Conservation (phyloP, 2,113 vertebrate species). For the Centrocercus urophasianus region DNA sequence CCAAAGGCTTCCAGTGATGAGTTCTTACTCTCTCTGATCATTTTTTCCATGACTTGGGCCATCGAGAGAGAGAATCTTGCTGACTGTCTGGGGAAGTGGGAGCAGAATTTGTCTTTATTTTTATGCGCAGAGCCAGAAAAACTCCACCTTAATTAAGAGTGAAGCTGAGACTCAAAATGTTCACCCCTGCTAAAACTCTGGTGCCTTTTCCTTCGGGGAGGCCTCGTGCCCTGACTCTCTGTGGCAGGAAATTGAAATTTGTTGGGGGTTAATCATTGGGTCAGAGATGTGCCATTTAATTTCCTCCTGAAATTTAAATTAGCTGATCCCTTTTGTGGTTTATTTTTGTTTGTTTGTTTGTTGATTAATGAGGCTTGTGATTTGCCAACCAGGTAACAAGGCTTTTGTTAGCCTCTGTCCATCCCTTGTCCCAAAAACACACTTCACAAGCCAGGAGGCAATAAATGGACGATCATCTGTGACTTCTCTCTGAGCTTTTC, state of each 20-base stretch:
- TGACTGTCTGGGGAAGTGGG: too few relatives aligned
- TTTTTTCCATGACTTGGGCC: neutral
- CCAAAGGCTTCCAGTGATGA: neutral
- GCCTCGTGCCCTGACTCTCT: neutral
- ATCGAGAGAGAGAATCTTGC: neutral
- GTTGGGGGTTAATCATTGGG: neutral
- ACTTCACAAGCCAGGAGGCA: neutral
- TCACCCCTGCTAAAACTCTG: neutral
- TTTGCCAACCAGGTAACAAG: neutral
- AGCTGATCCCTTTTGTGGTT: neutral
- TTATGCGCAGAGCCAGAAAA: neutral
- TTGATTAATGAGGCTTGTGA: rapidly evolving
- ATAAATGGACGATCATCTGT: neutral
- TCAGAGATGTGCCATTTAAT: constrained; percentile 16
- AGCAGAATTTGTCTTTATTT: neutral
- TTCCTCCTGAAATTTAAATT: constrained; percentile 20
- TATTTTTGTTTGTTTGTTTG: neutral
- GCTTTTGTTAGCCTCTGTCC: neutral
- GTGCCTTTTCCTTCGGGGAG: neutral
- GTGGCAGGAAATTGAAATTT: constrained; percentile 39
- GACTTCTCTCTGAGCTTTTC: neutral
- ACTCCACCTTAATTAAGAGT: neutral
- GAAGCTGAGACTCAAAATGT: neutral
- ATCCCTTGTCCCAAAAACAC: neutral
- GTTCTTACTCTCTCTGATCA: rapidly evolving